Base-by-base conservation (phyloP, 1,140 invertebrate genomes). In the Vanessa atalanta region DNA sequence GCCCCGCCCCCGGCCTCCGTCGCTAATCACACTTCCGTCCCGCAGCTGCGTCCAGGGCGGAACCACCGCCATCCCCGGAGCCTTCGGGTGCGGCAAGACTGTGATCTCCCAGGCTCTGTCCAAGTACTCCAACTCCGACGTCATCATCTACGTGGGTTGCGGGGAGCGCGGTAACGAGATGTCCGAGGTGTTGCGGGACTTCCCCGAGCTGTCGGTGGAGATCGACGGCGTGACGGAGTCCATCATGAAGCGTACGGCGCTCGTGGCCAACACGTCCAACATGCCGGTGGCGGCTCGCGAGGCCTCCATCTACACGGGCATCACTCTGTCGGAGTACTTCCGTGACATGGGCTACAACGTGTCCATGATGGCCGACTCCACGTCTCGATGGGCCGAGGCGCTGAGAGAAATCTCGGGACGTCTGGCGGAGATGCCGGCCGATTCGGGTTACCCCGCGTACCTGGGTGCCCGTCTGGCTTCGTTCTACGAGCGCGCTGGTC, bases 281-380 rank as follows among this genome's bases (percentile, higher is more conserved):
- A 99, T 99, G 99, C 99, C 99, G 94, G 99, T 99, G 73, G 99
- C 99, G 94, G 99, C 99, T 93, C 96, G 99, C 94, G 99, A 99
- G 94, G 99, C 99, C 83, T 99, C 99, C 82, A 99, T 99, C 93
- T 99, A 99, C 91, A 99, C 99, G 66, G 97, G 98, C 89, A 99
- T 99, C 90, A 99, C 99, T 0, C 93, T 99, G 3, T 99, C 98
- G 31, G 99, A 99, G 93, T 99, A 99, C 93, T 99, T 99, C 95
- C 95, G 97, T 90, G 98, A 99, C 92, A 99, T 99, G 99, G 99
- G 99, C 93, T 99, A 99, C 95, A 99, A 99, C 90, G 99, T 99
- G 37, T 99, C 99, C 70, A 99, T 99, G 99, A 99, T 99, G 99
- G 99, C 99, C 83, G 99, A 99, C 93, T 99, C 99, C n/a, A 99